These are phyloP conservation scores for Pardalotus punctatus DNA, from an alignment of 2,113 vertebrate species.

Conservation along the genomic window DNA sequence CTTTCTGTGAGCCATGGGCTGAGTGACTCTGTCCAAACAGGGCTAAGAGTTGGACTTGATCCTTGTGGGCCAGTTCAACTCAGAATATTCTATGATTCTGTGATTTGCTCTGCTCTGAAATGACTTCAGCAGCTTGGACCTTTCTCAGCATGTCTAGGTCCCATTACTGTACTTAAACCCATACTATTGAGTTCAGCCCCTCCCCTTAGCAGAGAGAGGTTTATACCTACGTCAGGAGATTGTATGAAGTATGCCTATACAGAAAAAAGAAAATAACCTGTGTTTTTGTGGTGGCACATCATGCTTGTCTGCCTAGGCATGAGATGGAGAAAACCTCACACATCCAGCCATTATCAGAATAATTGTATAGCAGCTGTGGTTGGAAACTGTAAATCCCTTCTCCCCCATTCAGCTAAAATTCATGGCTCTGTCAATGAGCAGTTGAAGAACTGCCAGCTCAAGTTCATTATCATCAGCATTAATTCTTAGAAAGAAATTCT, in stretches of 20 bases:
- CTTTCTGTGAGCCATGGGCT: neutral
- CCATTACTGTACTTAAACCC: neutral
- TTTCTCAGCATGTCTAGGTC: neutral
- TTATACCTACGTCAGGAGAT: neutral
- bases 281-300: neutral
- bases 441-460: neutral
- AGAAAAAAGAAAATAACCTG: neutral
- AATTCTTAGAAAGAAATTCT: neutral
- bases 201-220: neutral
- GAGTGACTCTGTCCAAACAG: neutral
- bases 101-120: neutral
- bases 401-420: neutral
- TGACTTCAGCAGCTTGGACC: neutral
- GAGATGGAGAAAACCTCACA: neutral
- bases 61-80: neutral
- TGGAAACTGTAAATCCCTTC: neutral
- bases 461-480: neutral
- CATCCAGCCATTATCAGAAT: neutral
- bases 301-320: neutral
- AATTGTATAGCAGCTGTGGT: neutral
- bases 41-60: neutral
- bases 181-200: neutral
- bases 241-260: fast-evolving
- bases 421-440: neutral
- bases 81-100: neutral